Evolutionary conservation across 2,797 vertebrate genomes (phyloP).

Genomic region (Dipus sagitta): DNA sequence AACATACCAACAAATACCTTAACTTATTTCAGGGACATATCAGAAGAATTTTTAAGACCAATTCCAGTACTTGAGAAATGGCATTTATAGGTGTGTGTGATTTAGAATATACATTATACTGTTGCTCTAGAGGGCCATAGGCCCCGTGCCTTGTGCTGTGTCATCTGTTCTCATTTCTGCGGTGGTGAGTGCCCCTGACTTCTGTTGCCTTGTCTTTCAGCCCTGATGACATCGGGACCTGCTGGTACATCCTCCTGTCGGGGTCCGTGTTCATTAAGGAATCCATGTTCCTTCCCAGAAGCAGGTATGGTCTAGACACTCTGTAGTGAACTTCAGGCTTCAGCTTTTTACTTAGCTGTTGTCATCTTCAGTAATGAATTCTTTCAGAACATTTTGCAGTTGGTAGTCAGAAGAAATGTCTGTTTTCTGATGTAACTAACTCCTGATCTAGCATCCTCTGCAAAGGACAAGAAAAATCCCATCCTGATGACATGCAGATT

Average conservation of each 20-base stretch:
- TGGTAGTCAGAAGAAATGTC: neutral
- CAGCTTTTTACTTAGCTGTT: neutral
- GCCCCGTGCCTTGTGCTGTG: neutral
- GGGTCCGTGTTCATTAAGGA: conserved; percentile 99
- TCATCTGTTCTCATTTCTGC: neutral
- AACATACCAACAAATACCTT: neutral
- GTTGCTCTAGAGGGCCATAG: neutral
- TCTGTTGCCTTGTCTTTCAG: conserved; percentile 86
- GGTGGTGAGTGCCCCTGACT: conserved; percentile 58
- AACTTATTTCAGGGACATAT: neutral
- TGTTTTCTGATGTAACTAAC: neutral
- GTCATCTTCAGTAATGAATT: neutral
- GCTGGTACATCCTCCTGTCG: conserved; percentile 99
- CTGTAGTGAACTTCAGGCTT: neutral
- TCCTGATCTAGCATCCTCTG: neutral
- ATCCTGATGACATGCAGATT: neutral
- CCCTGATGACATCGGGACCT: conserved; percentile 97
- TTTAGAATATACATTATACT: neutral
- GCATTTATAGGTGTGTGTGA: neutral
- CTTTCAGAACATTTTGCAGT: neutral
- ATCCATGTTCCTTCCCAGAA: conserved; percentile 99
- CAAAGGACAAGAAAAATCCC: neutral
- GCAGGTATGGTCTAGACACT: conserved; percentile 92
- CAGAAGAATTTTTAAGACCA: neutral
- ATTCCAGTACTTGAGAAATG: neutral